Conservation (phyloP, 2,888 invertebrate species). For the Coremacera marginata region DNA sequence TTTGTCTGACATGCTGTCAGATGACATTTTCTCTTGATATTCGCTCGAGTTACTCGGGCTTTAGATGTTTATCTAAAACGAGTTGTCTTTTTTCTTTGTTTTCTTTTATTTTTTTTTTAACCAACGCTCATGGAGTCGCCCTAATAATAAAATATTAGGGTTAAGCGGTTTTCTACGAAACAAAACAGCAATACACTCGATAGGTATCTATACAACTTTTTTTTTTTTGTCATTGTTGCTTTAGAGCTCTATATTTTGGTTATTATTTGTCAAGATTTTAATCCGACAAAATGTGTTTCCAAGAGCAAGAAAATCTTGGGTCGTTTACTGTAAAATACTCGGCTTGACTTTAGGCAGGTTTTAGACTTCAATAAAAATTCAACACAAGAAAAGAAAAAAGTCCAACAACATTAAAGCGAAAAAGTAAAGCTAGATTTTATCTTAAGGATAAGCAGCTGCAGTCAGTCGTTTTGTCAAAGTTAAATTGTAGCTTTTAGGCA, state of each 20-base stretch:
- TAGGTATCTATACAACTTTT: background rate
- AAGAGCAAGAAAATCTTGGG: conserved; percentile 31
- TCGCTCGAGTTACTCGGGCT: conserved; percentile 6
- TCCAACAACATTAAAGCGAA: background rate
- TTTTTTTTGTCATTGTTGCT: conserved; percentile 3
- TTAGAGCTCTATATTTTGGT: conserved; percentile 28
- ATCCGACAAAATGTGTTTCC: conserved; percentile 40
- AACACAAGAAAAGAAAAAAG: too few species aligned
- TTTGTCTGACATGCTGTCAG: background rate
- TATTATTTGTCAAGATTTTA: conserved; percentile 42
- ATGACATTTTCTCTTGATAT: background rate
- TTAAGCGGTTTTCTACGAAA: conserved; percentile 40
- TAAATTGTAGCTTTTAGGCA: conserved; percentile 16
- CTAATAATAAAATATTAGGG: conserved; percentile 40
- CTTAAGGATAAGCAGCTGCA: conserved; percentile 9
- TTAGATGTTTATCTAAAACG: conserved; percentile 19
- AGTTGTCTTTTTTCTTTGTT: background rate
- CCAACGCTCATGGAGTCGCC: conserved; percentile 1
- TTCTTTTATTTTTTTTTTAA: background rate
- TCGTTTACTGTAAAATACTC: background rate
- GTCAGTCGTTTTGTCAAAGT: conserved; percentile 27
- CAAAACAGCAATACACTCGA: conserved; percentile 29
- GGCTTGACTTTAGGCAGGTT: background rate
- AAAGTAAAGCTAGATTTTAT: conserved; percentile 7
- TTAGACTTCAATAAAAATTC: too few species aligned